These are phyloP conservation scores for Leptonema lineaticorne DNA, from an alignment of 1,140 invertebrate species.

Conservation along the genomic window DNA sequence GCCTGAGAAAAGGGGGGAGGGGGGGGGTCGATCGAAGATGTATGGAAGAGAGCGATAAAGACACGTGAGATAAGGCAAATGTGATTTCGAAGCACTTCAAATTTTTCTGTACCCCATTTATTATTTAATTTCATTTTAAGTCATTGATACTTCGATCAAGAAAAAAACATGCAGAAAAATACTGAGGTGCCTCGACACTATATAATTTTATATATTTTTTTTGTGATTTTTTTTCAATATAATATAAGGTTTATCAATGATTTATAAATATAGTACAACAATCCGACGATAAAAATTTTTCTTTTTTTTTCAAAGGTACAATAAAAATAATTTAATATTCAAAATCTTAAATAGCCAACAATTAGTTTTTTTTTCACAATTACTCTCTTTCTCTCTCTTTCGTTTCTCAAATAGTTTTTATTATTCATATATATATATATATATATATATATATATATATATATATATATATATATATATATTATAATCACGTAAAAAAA, in stretches of 20 bases:
- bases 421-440: slow-evolving; percentile 6
- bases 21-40: slow-evolving; percentile 12
- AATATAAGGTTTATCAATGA: too few relatives aligned
- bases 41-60: slow-evolving; percentile 35
- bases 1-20: not conserved
- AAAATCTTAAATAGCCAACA: slow-evolving; percentile 41
- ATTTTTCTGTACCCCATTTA: not conserved
- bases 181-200: slow-evolving; percentile 31
- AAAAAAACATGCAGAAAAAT: not conserved
- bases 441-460: too few relatives aligned
- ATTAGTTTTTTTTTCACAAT: slow-evolving; percentile 30
- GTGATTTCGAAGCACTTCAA: slow-evolving; percentile 35
- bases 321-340: slow-evolving; percentile 42
- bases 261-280: slow-evolving; percentile 40
- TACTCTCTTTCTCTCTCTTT: not conserved
- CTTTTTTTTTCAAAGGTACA: slow-evolving; percentile 36
- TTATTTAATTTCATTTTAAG: not conserved
- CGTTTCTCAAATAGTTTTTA: not conserved
- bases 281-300: slow-evolving; percentile 39
- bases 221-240: too few relatives aligned
- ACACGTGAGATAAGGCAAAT: slow-evolving; percentile 41
- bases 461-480: too few relatives aligned
- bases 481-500: slow-evolving; percentile 40
- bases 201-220: too few relatives aligned
- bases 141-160: slow-evolving; percentile 6